These are phyloP conservation scores for Cryptotermes secundus DNA, from an alignment of 1,140 invertebrate genomes.

Conservation along the genomic window DNA sequence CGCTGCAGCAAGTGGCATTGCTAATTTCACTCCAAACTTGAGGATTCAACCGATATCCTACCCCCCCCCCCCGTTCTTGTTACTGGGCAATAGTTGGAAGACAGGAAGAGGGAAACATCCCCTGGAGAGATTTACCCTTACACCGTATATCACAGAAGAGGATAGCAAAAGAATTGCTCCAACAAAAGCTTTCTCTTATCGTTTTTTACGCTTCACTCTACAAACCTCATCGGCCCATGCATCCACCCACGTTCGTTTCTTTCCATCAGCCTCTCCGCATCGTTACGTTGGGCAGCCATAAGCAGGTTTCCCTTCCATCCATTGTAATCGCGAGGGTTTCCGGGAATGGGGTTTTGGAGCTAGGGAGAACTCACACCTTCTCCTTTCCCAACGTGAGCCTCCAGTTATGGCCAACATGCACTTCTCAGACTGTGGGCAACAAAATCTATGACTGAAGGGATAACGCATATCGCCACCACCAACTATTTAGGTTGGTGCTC, in stretches of 20 bases:
- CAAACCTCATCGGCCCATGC: not conserved
- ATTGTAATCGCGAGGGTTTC: not conserved
- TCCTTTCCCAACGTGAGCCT: not conserved
- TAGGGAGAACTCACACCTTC: not conserved
- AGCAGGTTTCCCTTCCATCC: not conserved
- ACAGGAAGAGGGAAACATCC: not conserved
- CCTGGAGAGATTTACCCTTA: not conserved
- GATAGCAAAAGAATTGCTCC: conserved; percentile 3
- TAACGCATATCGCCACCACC: too few species aligned
- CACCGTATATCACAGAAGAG: not conserved
- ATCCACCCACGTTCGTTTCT: not conserved
- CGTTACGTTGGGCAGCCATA: not conserved
- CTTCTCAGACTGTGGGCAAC: too few species aligned
- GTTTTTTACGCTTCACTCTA: not conserved
- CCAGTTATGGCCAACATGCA: not conserved
- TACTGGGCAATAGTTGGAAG: not conserved
- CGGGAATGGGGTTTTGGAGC: not conserved
- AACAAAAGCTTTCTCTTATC: not conserved
- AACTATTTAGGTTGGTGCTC: too few species aligned
- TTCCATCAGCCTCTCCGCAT: not conserved
- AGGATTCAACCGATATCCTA: not conserved
- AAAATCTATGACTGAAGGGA: too few species aligned
- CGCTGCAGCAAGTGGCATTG: not conserved
- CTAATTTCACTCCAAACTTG: not conserved
- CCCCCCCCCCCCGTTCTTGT: not conserved